These are phyloP conservation scores for Drosophila lacicola DNA, from an alignment of 2,888 invertebrate species.

Conservation along the genomic window DNA sequence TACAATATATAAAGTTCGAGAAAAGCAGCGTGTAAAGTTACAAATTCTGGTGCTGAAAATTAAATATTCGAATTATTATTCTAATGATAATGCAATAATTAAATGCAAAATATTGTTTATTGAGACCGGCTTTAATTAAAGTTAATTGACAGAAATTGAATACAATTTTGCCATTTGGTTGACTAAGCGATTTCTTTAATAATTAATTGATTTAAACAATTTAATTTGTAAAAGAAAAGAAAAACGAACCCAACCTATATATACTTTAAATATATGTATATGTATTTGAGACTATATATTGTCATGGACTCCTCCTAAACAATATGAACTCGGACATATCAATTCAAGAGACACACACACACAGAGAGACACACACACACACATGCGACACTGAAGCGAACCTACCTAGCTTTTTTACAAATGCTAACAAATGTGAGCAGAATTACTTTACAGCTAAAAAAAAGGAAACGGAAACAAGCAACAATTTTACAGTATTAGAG, in stretches of 20 bases:
- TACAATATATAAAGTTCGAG: slow-evolving; percentile 41
- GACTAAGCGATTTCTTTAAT: slow-evolving; percentile 41
- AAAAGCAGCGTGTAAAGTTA: slow-evolving; percentile 68
- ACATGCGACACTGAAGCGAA: slow-evolving; percentile 68
- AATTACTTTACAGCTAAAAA: slow-evolving; percentile 70
- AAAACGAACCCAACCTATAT: slow-evolving; percentile 42
- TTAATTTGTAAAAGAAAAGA: slow-evolving; percentile 9
- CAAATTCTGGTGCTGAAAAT: slow-evolving; percentile 71
- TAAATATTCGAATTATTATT: too few relatives aligned
- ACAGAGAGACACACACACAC: slow-evolving; percentile 18
- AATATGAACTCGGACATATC: slow-evolving; percentile 78
- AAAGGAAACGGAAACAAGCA: slow-evolving; percentile 47
- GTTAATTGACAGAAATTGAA: slow-evolving; percentile 55
- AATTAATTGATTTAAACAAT: slow-evolving; percentile 39
- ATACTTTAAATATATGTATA: slow-evolving; percentile 72
- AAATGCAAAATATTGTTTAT: slow-evolving; percentile 53
- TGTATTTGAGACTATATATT: slow-evolving; percentile 80
- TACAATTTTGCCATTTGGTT: slow-evolving; percentile 45
- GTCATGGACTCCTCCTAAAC: slow-evolving; percentile 57
- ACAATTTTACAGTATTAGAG: slow-evolving; percentile 80
- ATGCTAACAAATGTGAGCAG: slow-evolving; percentile 68
- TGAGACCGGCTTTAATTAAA: slow-evolving; percentile 75
- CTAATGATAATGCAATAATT: background rate
- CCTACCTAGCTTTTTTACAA: slow-evolving; percentile 80
- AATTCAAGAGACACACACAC: slow-evolving; percentile 68